phyloP scores from a whole-genome alignment of 1,140 invertebrate genomes.

The Nomia melanderi region DNA sequence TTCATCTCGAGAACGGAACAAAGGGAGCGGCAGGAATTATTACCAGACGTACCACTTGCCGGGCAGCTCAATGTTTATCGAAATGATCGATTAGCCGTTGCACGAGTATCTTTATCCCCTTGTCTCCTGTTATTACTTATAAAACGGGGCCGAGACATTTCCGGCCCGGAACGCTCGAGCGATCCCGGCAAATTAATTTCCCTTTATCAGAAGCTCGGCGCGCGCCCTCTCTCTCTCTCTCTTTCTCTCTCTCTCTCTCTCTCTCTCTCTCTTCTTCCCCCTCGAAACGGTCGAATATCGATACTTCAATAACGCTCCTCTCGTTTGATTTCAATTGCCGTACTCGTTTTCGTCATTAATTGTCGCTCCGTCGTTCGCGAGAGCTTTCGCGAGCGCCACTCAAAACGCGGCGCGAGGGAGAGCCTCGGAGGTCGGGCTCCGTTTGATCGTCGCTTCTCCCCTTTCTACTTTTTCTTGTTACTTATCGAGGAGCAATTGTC shows the following conservation, averaged over 20 bases:
- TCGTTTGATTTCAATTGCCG: slow-evolving; percentile 20
- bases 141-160: neutral
- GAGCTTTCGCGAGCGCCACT: slow-evolving; percentile 14
- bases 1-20: too few species aligned
- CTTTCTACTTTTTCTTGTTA: slow-evolving; percentile 7
- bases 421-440: slow-evolving; percentile 6
- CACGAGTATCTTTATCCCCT: too few species aligned
- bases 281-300: slow-evolving; percentile 2
- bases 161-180: neutral
- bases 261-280: neutral
- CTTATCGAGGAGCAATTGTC: slow-evolving; percentile 26
- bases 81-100: too few species aligned
- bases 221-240: too few species aligned
- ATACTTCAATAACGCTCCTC: slow-evolving; percentile 23
- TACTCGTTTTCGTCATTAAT: slow-evolving; percentile 21
- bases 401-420: slow-evolving; percentile 9
- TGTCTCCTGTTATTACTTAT: too few species aligned
- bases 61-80: too few species aligned
- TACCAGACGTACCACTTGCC: too few species aligned
- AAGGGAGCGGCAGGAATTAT: too few species aligned
- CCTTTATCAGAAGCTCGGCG: slow-evolving; percentile 21
- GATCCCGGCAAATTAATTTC: slow-evolving; percentile 27
- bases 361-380: slow-evolving; percentile 18
- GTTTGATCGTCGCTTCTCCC: slow-evolving; percentile 29
- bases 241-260: too few species aligned